Conservation (phyloP, 30 jellyfish, hydroid and myxozoan species). For the Mastigias papua region DNA sequence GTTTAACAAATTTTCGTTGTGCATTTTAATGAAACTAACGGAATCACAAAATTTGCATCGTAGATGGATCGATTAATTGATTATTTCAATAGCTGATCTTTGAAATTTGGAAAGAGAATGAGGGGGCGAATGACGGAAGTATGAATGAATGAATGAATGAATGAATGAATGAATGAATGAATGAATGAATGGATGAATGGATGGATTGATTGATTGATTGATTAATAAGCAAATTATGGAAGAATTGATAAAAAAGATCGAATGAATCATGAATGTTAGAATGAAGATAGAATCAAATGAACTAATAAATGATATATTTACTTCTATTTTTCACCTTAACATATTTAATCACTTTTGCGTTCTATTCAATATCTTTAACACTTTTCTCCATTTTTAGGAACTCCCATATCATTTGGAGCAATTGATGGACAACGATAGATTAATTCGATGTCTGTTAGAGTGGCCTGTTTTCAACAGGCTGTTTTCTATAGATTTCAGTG, state of each 20-base stretch:
- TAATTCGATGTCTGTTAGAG: constrained; percentile 83
- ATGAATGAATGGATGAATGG: no score
- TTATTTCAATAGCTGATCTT: not conserved
- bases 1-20: no score
- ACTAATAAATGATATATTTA: no score
- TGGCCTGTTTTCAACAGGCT: constrained; percentile 90
- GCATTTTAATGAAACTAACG: not conserved
- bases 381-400: constrained; percentile 47
- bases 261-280: no score
- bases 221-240: no score
- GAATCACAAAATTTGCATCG: not conserved
- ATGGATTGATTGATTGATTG: no score
- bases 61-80: not conserved
- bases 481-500: constrained; percentile 82
- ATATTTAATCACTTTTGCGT: not conserved
- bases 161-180: not conserved
- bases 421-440: constrained; percentile 81
- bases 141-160: constrained; percentile 1
- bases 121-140: no score
- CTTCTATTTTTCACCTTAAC: no score
- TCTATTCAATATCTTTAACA: not conserved
- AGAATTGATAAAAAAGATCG: not conserved
- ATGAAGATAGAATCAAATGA: no score
- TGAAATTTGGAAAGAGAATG: no score
- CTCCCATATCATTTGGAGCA: constrained; percentile 93